A percentile compares a stretch with the other conserved stretches of the same genome.
These are phyloP conservation scores for Aphrophora alni DNA, from an alignment of 2,888 invertebrate genomes.

Conservation along the genomic window DNA sequence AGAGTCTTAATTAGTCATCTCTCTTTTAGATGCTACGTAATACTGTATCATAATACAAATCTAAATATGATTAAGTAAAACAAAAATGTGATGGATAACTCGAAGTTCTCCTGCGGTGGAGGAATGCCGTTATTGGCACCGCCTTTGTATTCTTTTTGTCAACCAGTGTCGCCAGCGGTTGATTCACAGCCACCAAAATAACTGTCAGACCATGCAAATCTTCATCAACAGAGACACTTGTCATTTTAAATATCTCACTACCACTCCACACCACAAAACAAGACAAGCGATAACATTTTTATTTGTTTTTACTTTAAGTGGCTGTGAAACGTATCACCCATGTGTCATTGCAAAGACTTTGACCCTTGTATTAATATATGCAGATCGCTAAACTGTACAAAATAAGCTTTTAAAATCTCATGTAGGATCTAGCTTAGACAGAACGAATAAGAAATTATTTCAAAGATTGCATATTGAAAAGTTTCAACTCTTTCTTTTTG, in stretches of 20 bases:
- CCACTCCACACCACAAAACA: neutral
- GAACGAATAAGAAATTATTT: too few relatives aligned
- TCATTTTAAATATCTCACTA: neutral
- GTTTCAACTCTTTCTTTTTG: too few relatives aligned
- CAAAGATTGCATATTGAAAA: too few relatives aligned
- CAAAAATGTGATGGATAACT: neutral
- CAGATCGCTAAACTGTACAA: too few relatives aligned
- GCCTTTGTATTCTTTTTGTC: neutral
- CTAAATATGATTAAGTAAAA: neutral
- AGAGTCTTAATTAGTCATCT: neutral
- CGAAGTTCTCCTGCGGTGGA: neutral
- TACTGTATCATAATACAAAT: neutral
- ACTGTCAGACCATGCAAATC: conserved; percentile 6
- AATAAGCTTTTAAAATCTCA: too few relatives aligned
- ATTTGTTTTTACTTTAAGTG: neutral
- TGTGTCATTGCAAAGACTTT: too few relatives aligned
- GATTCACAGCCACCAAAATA: conserved; percentile 9
- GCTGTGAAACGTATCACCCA: neutral
- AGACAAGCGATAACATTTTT: neutral
- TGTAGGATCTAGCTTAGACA: too few relatives aligned
- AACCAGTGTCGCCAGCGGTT: neutral
- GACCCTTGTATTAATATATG: too few relatives aligned
- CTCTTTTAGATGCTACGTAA: neutral
- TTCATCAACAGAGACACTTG: neutral
- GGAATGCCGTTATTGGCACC: neutral